Conservation (phyloP, 2,797 vertebrate genomes). For the Cirrhinus mrigala region DNA sequence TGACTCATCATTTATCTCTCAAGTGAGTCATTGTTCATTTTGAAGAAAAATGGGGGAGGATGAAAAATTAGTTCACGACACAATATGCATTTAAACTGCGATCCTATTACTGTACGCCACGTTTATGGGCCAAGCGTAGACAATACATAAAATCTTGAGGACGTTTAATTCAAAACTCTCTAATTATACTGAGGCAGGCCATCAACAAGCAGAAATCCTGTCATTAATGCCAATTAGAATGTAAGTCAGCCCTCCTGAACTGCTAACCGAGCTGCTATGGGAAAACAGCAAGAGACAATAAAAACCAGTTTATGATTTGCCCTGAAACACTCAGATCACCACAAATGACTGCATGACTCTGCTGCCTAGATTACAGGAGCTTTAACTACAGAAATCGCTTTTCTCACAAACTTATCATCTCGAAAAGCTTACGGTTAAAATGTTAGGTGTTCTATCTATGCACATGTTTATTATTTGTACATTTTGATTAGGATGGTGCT, state of each 20-base stretch:
- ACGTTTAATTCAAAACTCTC: constrained; percentile 28
- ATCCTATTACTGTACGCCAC: background rate
- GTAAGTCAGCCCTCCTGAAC: background rate
- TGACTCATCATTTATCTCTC: constrained; percentile 49
- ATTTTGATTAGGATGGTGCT: background rate
- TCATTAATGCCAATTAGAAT: constrained; percentile 35
- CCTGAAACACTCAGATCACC: constrained; percentile 23
- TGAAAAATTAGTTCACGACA: constrained; percentile 36
- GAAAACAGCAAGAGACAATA: constrained; percentile 16
- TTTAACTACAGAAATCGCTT: background rate
- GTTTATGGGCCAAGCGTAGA: constrained; percentile 28
- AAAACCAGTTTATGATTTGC: constrained; percentile 27
- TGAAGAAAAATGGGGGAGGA: constrained; percentile 15
- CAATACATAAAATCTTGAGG: constrained; percentile 10
- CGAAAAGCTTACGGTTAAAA: background rate
- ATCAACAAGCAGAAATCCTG: constrained; percentile 22
- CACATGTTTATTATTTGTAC: too few species aligned
- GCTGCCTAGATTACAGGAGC: background rate
- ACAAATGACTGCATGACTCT: constrained; percentile 19
- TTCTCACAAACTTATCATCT: constrained; percentile 20
- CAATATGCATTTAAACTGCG: constrained; percentile 36
- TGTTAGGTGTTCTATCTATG: background rate
- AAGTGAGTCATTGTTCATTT: constrained; percentile 51
- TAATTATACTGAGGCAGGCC: constrained; percentile 21
- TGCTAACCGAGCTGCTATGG: constrained; percentile 13